Evolutionary conservation across 2,888 invertebrate genomes (phyloP).

Genomic region (Drosophila ezoana): DNA sequence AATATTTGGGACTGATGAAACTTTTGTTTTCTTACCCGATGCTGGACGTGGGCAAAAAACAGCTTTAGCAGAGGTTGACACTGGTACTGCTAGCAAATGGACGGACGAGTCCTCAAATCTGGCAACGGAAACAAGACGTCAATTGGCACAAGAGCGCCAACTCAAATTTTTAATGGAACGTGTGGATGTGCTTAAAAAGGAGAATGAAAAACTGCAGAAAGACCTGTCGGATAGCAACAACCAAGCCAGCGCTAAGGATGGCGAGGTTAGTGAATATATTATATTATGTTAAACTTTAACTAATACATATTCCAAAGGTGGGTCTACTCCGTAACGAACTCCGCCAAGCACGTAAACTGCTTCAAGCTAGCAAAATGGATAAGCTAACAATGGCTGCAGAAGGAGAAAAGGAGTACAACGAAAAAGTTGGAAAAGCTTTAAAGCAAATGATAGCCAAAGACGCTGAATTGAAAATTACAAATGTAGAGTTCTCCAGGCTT

Average conservation of each 20-base stretch:
- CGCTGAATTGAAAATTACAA: conserved; percentile 74
- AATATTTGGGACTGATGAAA: conserved; percentile 48
- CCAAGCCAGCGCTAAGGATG: conserved; percentile 75
- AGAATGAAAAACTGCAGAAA: conserved; percentile 75
- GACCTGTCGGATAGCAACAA: conserved; percentile 74
- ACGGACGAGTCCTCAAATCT: conserved; percentile 15
- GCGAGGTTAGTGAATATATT: conserved; percentile 67
- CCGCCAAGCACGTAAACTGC: conserved; percentile 80
- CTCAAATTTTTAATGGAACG: conserved; percentile 82
- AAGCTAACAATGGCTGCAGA: conserved; percentile 75
- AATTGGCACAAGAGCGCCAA: conserved; percentile 79
- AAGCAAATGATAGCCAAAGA: conserved; percentile 79
- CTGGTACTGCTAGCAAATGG: not conserved
- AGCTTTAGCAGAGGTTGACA: not conserved
- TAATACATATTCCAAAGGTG: conserved; percentile 48
- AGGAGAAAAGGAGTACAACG: conserved; percentile 70
- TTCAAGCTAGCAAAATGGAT: conserved; percentile 80
- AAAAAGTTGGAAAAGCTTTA: conserved; percentile 75
- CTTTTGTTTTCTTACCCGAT: conserved; percentile 39
- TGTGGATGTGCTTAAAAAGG: conserved; percentile 78
- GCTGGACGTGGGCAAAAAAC: not conserved
- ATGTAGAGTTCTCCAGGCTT: conserved; percentile 73
- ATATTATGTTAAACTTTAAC: not conserved
- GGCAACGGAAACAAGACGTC: conserved; percentile 64
- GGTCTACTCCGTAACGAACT: conserved; percentile 81